Evolutionary conservation across 2,113 vertebrate species (phyloP).

Genomic region (Cottus gobio): DNA sequence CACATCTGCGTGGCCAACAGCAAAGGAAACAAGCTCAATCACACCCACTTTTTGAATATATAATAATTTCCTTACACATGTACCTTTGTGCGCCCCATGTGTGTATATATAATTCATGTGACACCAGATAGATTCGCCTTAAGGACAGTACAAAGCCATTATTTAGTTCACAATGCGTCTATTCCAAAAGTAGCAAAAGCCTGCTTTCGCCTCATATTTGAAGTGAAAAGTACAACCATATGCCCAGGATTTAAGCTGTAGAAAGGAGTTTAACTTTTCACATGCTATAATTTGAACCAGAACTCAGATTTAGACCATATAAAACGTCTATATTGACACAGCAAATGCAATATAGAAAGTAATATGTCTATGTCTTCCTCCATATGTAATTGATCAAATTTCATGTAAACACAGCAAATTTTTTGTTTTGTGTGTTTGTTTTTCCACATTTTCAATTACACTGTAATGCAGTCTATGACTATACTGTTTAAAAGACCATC

Average conservation of each 20-base stretch:
- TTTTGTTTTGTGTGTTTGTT: neutral
- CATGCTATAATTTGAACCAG: conserved; percentile 44
- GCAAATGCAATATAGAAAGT: conserved; percentile 2
- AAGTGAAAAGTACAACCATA: conserved; percentile 61
- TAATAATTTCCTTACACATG: conserved; percentile 52
- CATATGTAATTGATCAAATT: neutral
- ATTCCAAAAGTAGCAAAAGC: conserved; percentile 44
- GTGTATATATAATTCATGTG: conserved; percentile 63
- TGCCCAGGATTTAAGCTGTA: conserved; percentile 30
- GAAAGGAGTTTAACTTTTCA: conserved; percentile 18
- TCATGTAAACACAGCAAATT: neutral
- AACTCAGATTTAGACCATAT: conserved; percentile 4
- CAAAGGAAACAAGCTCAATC: conserved; percentile 7
- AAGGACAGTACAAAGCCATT: conserved; percentile 60
- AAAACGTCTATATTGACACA: conserved; percentile 15
- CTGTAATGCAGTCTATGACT: neutral
- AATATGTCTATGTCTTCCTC: neutral
- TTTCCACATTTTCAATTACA: neutral
- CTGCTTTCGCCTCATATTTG: conserved; percentile 21
- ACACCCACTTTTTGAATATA: conserved; percentile 14
- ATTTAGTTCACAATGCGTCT: conserved; percentile 58
- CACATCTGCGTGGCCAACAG: conserved; percentile 58
- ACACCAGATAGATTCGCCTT: conserved; percentile 66
- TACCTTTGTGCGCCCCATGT: conserved; percentile 35
- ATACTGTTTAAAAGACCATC: neutral